Evolutionary conservation across 2,888 invertebrate genomes (phyloP), one percentile per base, ranked within the genome.

Genomic region (Eupeodes latifasciatus): DNA sequence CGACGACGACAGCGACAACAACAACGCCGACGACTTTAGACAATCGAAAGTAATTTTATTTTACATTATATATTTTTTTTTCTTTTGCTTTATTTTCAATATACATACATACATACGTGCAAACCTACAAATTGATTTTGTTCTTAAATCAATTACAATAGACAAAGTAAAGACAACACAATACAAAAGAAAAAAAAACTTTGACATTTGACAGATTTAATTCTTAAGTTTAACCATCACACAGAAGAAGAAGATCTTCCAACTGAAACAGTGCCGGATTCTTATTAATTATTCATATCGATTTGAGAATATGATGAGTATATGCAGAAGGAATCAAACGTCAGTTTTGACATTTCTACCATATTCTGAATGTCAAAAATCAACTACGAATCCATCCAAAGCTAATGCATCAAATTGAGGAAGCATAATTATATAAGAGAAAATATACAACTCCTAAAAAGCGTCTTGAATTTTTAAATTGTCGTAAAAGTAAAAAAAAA

Each of bases 41-140:
- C 82, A 82, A 86, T 57, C 76, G 79, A 80, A 83, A 83, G 80
- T 83, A 75, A 47, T 86, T 67, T 19, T 55, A 16, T 12, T 6
- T 55, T 59, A 27, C 27, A 27, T 27, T 9, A 40, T 59, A 61
- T 67, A 2, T 72, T 66, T 19, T 66, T 19, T 66, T 7, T 59
- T 67, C 10, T 64, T 53, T 51, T 66, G 14, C 51, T 36, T 44
- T 1, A 9, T 64, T 14, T 75, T 75, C 79, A 19, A 79, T 76
- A 27, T 27, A 27, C 27, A 27, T 27, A 27, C 27, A 27, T 27
- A 27, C 2, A 2, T 27, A 3, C 27, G 3, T 27, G 3, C 1
- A 27, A 19, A 19, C 19, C 19, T 27, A 40, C 79, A 83, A 72
- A 86, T 80, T 83, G 79, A 66, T 79, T 71, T 76, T 9, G 19